phyloP scores from a whole-genome alignment of 2,113 vertebrate genomes.

The Delphinus delphis region DNA sequence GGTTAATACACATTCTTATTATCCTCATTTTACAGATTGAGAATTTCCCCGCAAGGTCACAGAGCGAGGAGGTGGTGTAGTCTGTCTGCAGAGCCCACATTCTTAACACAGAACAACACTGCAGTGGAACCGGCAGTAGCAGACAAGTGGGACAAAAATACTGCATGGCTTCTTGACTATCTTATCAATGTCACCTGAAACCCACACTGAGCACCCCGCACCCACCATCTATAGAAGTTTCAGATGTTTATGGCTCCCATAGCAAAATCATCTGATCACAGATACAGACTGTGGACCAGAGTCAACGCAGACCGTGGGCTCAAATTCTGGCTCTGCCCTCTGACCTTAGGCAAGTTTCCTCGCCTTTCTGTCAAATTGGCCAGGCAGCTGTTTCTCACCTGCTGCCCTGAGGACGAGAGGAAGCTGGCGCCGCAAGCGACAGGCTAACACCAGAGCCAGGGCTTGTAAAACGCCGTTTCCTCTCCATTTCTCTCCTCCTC shows the following conservation, averaged over 20 bases:
- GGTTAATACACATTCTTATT: background rate
- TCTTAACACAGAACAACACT: background rate
- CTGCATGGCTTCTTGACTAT: background rate
- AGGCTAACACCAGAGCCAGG: background rate
- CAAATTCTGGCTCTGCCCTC: background rate
- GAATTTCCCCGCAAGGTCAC: conserved; percentile 34
- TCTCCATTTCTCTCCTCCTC: background rate
- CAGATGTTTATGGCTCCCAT: background rate
- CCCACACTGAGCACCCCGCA: background rate
- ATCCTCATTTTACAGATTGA: background rate
- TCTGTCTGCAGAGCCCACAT: conserved; percentile 14
- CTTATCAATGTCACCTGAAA: background rate
- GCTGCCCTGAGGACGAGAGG: background rate
- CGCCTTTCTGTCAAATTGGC: background rate
- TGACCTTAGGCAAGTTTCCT: background rate
- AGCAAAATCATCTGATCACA: background rate
- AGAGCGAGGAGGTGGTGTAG: background rate
- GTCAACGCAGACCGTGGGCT: background rate
- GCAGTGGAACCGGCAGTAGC: background rate
- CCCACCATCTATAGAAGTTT: background rate
- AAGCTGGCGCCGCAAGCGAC: background rate
- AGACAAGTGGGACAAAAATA: background rate
- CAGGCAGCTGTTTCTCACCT: background rate
- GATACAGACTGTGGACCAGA: too few relatives aligned
- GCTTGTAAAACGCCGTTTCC: background rate